A percentile compares a stretch with the other conserved stretches of the same genome.
These are phyloP conservation scores for Amphipyra tragopoginis DNA, from an alignment of 2,888 invertebrate species.

Conservation along the genomic window DNA sequence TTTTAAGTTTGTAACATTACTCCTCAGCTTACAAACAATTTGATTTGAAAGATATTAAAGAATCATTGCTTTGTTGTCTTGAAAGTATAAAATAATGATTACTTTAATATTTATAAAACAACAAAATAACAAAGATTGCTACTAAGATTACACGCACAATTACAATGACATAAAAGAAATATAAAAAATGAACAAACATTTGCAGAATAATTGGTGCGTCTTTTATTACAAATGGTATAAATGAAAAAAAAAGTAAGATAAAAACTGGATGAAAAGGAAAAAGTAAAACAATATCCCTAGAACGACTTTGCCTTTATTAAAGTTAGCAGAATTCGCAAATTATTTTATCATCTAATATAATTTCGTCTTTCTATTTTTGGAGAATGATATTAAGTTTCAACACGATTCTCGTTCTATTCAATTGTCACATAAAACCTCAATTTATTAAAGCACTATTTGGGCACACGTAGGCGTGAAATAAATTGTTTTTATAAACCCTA, in stretches of 20 bases:
- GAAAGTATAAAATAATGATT: too few relatives aligned
- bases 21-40: too few relatives aligned
- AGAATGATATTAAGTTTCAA: conserved; percentile 9
- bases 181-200: conserved; percentile 19
- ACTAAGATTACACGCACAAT: neutral
- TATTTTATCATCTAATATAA: conserved; percentile 4
- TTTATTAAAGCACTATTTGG: conserved; percentile 13
- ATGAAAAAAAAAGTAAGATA: neutral
- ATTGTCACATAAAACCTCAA: neutral
- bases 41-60: too few relatives aligned
- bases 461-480: conserved; percentile 1
- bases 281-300: conserved; percentile 1
- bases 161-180: neutral
- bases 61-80: too few relatives aligned
- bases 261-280: neutral
- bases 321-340: conserved; percentile 4
- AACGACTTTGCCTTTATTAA: conserved; percentile 4
- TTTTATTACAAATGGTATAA: conserved; percentile 1
- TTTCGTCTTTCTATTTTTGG: conserved; percentile 4
- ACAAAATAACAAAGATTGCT: neutral
- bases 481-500: conserved; percentile 3
- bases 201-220: conserved; percentile 6
- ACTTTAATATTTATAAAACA: too few relatives aligned
- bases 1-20: too few relatives aligned
- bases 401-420: conserved; percentile 12